These are phyloP conservation scores for Aphidoletes aphidimyza DNA, from an alignment of 2,888 invertebrate species.

Conservation along the genomic window DNA sequence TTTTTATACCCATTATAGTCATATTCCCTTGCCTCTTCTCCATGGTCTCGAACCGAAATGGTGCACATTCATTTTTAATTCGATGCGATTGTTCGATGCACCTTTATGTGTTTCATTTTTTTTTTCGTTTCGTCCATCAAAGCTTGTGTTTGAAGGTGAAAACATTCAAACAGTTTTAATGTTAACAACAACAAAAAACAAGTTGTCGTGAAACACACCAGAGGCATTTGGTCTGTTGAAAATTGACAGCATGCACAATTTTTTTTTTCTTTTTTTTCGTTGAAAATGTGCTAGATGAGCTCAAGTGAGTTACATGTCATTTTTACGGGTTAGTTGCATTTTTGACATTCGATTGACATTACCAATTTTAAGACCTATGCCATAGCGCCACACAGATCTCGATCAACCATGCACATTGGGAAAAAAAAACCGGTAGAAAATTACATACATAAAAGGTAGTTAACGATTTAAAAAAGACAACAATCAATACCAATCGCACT, in stretches of 20 bases:
- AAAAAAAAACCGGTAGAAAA: neutral
- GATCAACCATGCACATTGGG: neutral
- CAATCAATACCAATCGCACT: neutral
- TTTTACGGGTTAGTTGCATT: neutral
- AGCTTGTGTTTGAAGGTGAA: neutral
- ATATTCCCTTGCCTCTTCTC: neutral
- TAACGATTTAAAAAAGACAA: conserved; percentile 3
- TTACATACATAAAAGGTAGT: conserved; percentile 11
- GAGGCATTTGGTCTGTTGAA: too few species aligned
- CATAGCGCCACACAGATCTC: neutral
- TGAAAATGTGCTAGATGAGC: too few species aligned
- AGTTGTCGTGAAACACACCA: too few species aligned
- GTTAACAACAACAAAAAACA: too few species aligned
- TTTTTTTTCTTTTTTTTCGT: too few species aligned
- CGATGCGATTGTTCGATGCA: conserved; percentile 1
- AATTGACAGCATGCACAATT: too few species aligned
- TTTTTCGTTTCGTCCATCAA: neutral
- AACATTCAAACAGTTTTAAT: neutral
- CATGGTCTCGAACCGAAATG: neutral
- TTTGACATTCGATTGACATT: conserved; percentile 33
- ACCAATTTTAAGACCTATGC: neutral
- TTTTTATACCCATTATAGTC: neutral
- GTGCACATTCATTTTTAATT: neutral
- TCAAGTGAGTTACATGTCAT: neutral
- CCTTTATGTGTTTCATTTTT: too few species aligned